Base-by-base conservation (phyloP, 2,888 invertebrate genomes). In the Drosophila glabriapex region DNA sequence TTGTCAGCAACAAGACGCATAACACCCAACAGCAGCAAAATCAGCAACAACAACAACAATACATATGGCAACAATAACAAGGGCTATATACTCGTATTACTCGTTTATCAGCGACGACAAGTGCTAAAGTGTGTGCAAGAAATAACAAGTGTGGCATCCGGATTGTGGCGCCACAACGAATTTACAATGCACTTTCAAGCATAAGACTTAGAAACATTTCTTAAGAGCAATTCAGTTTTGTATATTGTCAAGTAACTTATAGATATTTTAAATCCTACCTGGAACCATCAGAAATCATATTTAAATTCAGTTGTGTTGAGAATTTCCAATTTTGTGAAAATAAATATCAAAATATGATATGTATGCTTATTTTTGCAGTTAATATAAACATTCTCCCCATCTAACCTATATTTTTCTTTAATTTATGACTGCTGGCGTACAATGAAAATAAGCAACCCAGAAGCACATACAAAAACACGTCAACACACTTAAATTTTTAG, bases 121-220 rank as follows among this genome's bases (percentile, higher is more conserved):
- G 85, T 85, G 85, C 74, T 65, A 89, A 85, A 82, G 84, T 73
- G 89, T 86, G 87, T 81, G 74, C 76, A 71, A 75, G 82, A 86
- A 89, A 79, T 76, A 80, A 73, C 64, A 73, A 67, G 68, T 60
- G 67, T 55, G 53, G 39, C 55, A 61, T 12, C 22, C 1, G 3
- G 3, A 31, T 14, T 16, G 16, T 4, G 9, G 0, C 1, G 16
- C 16, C 19, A 29, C n/a, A 12, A 16, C 63, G 65, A 61, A 68
- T 60, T 5, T 3, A 0, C 10, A 28, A 63, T 76, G 31, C 69
- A 16, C 77, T 78, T 35, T 56, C 39, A 31, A n/a, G 2, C 10
- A 31, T 2, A 16, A 16, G 16, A 16, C 35, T 37, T 5, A 5
- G 0, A 37, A n/a, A 10, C 0, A n/a, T 4, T 41, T 39, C 2